These are phyloP conservation scores for Sinosuthora webbiana DNA, from an alignment of 2,113 vertebrate species.

Conservation along the genomic window DNA sequence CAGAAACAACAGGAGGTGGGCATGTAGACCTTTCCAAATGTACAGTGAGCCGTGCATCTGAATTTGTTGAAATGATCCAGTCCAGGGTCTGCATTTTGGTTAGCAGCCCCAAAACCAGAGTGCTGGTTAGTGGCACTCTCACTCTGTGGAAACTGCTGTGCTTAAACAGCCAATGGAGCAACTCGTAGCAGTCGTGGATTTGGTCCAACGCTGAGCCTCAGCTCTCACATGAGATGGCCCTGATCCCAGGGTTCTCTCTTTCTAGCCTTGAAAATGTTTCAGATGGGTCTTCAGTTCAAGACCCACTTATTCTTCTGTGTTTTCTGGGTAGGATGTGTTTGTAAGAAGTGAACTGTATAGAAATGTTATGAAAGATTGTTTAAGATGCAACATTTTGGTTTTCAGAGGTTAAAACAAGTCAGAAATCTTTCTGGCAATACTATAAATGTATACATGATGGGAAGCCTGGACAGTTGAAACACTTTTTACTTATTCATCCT, in stretches of 20 bases:
- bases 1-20: background rate
- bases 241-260: background rate
- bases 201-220: background rate
- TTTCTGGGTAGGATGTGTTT: background rate
- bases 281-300: background rate
- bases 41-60: background rate
- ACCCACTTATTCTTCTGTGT: background rate
- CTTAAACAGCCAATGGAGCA: background rate
- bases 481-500: background rate
- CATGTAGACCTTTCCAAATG: background rate
- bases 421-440: background rate
- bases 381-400: background rate
- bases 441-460: background rate
- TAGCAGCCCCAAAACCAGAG: background rate
- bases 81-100: background rate
- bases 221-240: background rate
- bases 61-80: background rate
- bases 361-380: background rate
- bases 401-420: background rate
- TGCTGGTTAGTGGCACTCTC: background rate
- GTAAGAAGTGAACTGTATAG: background rate
- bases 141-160: accelerated
- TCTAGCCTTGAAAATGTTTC: background rate
- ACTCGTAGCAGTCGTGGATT: accelerated
- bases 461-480: background rate